phyloP scores from a whole-genome alignment of 2,888 invertebrate genomes.

The Drosophila neonasuta region DNA sequence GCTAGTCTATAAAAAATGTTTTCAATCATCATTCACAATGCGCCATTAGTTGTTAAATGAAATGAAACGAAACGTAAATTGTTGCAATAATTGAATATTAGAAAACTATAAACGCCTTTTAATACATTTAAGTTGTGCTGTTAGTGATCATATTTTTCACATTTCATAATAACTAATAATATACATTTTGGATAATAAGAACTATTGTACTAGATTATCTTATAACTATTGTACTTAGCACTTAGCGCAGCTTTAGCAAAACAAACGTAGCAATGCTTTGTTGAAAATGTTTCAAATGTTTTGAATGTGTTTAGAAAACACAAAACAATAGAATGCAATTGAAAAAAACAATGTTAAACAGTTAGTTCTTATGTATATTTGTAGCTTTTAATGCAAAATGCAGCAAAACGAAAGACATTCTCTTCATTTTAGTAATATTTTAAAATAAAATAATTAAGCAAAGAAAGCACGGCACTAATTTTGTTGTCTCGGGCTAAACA shows the following conservation, averaged over 20 bases:
- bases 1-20: conserved; percentile 60
- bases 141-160: conserved; percentile 54
- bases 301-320: conserved; percentile 61
- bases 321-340: conserved; percentile 44
- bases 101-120: conserved; percentile 61
- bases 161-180: conserved; percentile 23
- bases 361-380: conserved; percentile 52
- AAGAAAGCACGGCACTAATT: conserved; percentile 31
- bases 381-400: conserved; percentile 53
- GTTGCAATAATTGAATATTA: conserved; percentile 67
- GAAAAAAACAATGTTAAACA: conserved; percentile 45
- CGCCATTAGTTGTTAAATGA: conserved; percentile 61
- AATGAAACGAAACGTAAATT: conserved; percentile 47
- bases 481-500: conserved; percentile 46
- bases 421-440: conserved; percentile 40
- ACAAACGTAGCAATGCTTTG: conserved; percentile 71
- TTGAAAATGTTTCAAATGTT: conserved; percentile 59
- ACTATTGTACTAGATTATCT: conserved; percentile 19
- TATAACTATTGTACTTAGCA: conserved; percentile 55
- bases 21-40: conserved; percentile 47
- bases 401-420: conserved; percentile 29
- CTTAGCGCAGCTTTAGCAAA: conserved; percentile 71
- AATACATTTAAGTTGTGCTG: conserved; percentile 64
- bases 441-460: conserved; percentile 30
- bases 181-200: conserved; percentile 19